Base-by-base conservation (phyloP, 2,113 vertebrate species). In the Pseudorasbora parva region DNA sequence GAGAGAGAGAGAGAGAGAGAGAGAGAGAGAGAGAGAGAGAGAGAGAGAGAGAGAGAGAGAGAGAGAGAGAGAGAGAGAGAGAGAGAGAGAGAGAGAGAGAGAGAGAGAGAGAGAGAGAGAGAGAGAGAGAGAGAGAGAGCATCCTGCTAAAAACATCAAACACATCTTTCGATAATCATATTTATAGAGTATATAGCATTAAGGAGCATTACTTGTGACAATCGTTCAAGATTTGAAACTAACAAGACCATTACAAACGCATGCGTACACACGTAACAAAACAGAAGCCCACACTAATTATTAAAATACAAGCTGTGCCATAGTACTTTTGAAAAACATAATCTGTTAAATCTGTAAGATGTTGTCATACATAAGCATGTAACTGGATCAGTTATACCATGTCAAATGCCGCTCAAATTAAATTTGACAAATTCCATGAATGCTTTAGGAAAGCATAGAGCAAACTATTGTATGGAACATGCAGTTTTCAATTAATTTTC, bases 391-490 rank as follows among this genome's bases (percentile, higher is more conserved):
- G 62, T 78, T 64, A 79, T 79, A 43, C 51, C 75, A 71, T 59
- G 23, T 78, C 33, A 71, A 78, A 69, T 77, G 66, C 33, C 30
- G 15, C 21, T 59, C 45, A 71, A 79, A 84, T 79, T 57, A 60
- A 79, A 72, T 84, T 79, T 84, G 76, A 59, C 41, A 69, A 79
- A 78, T 71, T 84, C 83, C 68, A 11, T 33, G 76, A 79, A 33
- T 21, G 54, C 30, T 72, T 47, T 45, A 11, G 62, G 62, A 56
- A 78, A 71, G 74, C 54, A 66, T 54, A 76, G 60, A 84, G 47
- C 7, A 6, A 77, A 78, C 74, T 66, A 69, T 68, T 78, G 62
- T 69, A 69, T 69, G 49, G n/a, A 68, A 77, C 82, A 78, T 57
- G 66, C 76, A 41, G 74, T 68, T 69, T 69, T 69, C 82, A 68